Base-by-base conservation (phyloP, 1,140 invertebrate genomes). In the Plectrocnemia conspersa region DNA sequence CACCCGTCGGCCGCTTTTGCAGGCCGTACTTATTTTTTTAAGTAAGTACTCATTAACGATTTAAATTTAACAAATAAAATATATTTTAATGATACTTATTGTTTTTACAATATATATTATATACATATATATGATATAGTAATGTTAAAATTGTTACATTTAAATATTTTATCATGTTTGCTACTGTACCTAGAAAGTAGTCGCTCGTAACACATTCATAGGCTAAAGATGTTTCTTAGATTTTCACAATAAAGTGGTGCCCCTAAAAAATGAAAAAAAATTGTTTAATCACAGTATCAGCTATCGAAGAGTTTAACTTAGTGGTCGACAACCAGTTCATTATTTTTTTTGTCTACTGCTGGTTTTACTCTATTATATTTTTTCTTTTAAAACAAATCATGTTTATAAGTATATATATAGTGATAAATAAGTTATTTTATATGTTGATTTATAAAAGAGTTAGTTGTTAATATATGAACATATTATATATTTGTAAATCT, bases 31-130 rank as follows among this genome's bases (percentile, higher is more conserved):
- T 60, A 60, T 52, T 52, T 52, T 48, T 52, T 52, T 53, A 48
- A 56, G 49, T 52, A 52, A 48, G 48, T 60, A 60, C 55, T 57
- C 55, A 57, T 57, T 52, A 57, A 60, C 46, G 41, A 56, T 56
- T 56, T 41, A 60, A 48, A n/a, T n/a, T 56, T 60, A 60, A 60
- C 49, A 60, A 52, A 56, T 56, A 41, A 56, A 53, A 60, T 60
- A 60, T 60, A 60, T 60, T 56, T 60, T 56, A 56, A 60, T 44
- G 58, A 56, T 56, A 60, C 54, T 60, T 60, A 60, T 60, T 56
- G 47, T 56, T 56, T 56, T n/a, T n/a, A n/a, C n/a, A n/a, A n/a
- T n/a, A n/a, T n/a, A n/a, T 49, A 49, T 42, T 54, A 27, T 50
- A 38, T 50, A 50, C 15, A 16, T 16, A 38, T n/a, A n/a, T 38